Evolutionary conservation across 2,888 invertebrate genomes (phyloP), one percentile per base, ranked within the genome.

Genomic region (Drosophila mettleri): DNA sequence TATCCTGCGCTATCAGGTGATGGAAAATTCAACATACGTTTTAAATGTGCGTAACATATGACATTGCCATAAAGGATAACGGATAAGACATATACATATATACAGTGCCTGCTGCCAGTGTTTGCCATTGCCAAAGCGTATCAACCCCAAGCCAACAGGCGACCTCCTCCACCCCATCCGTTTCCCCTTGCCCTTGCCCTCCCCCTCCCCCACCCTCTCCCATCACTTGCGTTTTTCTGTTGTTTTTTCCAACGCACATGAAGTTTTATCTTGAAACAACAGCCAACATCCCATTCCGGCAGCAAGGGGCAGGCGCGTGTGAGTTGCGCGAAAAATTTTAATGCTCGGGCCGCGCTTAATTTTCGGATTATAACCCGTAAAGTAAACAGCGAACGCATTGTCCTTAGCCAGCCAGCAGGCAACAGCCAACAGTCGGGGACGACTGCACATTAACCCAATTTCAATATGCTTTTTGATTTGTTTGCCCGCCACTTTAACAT

Each of bases 41-140:
- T 81, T 77, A 86, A 91, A 91, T 91, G 89, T 91, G 91, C 86
- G 62, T 74, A 90, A 87, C 91, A 91, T 89, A 90, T 91, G 92
- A 85, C 86, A 85, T 55, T 74, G 81, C 64, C 74, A 78, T 68
- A 64, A 64, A 67, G 89, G 84, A 80, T 68, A 72, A 76, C 86
- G 84, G 81, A 85, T 87, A 82, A 82, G 82, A 72, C 60, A 74
- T 52, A 64, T 49, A 72, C 60, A 74, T 52, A 64, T 49, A 53
- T 48, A 24, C 60, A 60, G 48, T 36, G 38, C 52, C 53, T 48
- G 18, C 36, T 52, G 31, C 12, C 70, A 41, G 14, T 58, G 62
- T 60, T 71, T 65, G 53, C 66, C 31, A 38, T 24, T 51, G 57
- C 39, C 62, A 72, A 62, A 57, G 41, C n/a, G 45, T 27, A 34